Conservation (phyloP, 2,888 invertebrate genomes). For the Lithophane leautieri region DNA sequence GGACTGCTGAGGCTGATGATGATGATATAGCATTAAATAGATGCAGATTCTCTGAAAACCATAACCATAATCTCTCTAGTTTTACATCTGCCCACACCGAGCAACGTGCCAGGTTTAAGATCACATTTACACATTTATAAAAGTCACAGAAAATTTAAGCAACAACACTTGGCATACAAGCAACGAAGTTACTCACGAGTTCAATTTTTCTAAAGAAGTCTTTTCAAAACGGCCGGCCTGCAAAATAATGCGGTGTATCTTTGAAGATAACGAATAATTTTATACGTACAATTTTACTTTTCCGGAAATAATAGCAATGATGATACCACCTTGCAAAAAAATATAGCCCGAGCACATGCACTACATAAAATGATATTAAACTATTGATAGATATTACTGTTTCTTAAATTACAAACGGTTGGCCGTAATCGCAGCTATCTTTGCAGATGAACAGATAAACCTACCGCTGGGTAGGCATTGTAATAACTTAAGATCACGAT, state of each 20-base stretch:
- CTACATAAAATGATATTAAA: conserved; percentile 54
- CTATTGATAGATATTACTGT: conserved; percentile 61
- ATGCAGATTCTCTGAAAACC: not conserved
- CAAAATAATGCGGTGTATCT: conserved; percentile 11
- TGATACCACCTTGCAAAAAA: conserved; percentile 36
- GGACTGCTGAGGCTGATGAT: too few relatives aligned
- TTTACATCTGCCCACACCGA: not conserved
- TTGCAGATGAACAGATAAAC: conserved; percentile 50
- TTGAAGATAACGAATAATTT: conserved; percentile 47
- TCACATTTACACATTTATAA: conserved; percentile 18
- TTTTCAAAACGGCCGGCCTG: conserved; percentile 17
- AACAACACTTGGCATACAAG: conserved; percentile 40
- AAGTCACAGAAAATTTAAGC: conserved; percentile 42
- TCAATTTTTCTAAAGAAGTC: conserved; percentile 22
- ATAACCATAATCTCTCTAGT: not conserved
- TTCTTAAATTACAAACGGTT: conserved; percentile 60
- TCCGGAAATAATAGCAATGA: conserved; percentile 30
- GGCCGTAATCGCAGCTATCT: conserved; percentile 51
- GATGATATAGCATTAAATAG: not conserved
- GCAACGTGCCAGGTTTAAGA: not conserved
- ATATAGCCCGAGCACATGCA: conserved; percentile 20
- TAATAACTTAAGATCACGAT: conserved; percentile 54
- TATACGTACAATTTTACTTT: conserved; percentile 21
- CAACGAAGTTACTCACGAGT: conserved; percentile 6
- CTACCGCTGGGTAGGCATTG: conserved; percentile 47